Evolutionary conservation across 35 echinoderm and acorn worm species (phyloP).

Genomic region (Amphiura filiformis): DNA sequence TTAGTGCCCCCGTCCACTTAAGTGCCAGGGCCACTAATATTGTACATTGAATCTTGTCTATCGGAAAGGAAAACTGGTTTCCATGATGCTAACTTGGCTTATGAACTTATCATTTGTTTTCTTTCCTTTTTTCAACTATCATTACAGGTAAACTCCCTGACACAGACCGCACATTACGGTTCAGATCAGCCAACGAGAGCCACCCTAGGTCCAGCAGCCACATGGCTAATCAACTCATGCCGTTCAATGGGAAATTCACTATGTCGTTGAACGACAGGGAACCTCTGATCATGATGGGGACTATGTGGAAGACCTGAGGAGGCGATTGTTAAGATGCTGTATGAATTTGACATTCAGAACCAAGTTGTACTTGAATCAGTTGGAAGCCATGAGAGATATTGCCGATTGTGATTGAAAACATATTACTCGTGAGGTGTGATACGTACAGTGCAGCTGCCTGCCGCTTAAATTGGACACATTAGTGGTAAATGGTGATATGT

Average conservation of each 20-base stretch:
- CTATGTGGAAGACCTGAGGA: conserved; percentile 1
- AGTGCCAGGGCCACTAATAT: no score
- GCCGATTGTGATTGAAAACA: not conserved
- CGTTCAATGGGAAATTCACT: not conserved
- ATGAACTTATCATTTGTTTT: not conserved
- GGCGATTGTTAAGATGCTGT: not conserved
- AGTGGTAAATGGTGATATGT: no score
- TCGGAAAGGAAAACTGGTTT: no score
- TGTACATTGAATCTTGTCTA: no score
- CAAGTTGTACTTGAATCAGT: conserved; percentile 8
- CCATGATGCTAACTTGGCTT: no score
- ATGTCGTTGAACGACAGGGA: conserved; percentile 10
- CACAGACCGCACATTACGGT: not conserved
- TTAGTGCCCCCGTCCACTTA: no score
- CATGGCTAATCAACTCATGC: not conserved
- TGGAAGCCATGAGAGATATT: conserved; percentile 30
- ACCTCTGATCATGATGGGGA: conserved; percentile 22
- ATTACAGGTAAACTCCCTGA: not conserved
- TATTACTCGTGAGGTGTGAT: no score
- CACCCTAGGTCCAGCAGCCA: not conserved
- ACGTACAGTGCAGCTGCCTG: no score
- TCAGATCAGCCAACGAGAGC: not conserved
- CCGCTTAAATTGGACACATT: no score
- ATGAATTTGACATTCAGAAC: not conserved
- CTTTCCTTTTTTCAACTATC: no score